phyloP scores from a whole-genome alignment of 1,140 invertebrate genomes.

The Drosophila burlai region DNA sequence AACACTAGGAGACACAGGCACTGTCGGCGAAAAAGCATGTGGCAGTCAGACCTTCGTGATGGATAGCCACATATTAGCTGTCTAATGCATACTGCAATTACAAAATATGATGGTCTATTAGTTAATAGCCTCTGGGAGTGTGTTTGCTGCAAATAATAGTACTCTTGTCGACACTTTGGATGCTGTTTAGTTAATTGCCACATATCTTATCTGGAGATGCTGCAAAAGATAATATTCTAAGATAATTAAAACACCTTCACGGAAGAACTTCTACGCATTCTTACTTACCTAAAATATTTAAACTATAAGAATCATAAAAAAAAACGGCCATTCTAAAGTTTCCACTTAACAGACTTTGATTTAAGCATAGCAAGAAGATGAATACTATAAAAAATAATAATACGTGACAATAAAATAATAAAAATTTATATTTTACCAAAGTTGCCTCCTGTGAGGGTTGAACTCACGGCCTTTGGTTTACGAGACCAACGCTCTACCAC shows the following conservation, averaged over 20 bases:
- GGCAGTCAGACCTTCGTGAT: slow-evolving; percentile 31
- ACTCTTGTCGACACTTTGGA: background rate
- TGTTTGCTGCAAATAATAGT: slow-evolving; percentile 1
- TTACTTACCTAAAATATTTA: too few species aligned
- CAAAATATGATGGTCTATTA: slow-evolving; percentile 39
- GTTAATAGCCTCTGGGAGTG: slow-evolving; percentile 30
- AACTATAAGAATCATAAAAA: background rate
- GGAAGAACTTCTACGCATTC: background rate
- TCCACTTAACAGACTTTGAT: background rate
- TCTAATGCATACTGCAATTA: slow-evolving; percentile 56
- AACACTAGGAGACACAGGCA: slow-evolving; percentile 37
- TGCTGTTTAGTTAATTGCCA: slow-evolving; percentile 14
- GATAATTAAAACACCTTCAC: background rate
- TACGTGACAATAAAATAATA: background rate
- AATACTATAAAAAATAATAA: too few species aligned
- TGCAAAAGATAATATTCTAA: background rate
- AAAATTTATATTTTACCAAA: fast-evolving
- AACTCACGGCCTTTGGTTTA: slow-evolving; percentile 97
- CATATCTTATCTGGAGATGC: slow-evolving; percentile 38
- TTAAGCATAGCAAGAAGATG: background rate
- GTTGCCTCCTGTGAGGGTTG: slow-evolving; percentile 89
- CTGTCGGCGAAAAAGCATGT: slow-evolving; percentile 9
- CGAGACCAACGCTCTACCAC: slow-evolving; percentile 97
- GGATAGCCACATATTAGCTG: slow-evolving; percentile 49
- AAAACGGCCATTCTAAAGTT: too few species aligned